These are phyloP conservation scores for Leptoclinus maculatus DNA, from an alignment of 2,797 vertebrate genomes.

Conservation along the genomic window DNA sequence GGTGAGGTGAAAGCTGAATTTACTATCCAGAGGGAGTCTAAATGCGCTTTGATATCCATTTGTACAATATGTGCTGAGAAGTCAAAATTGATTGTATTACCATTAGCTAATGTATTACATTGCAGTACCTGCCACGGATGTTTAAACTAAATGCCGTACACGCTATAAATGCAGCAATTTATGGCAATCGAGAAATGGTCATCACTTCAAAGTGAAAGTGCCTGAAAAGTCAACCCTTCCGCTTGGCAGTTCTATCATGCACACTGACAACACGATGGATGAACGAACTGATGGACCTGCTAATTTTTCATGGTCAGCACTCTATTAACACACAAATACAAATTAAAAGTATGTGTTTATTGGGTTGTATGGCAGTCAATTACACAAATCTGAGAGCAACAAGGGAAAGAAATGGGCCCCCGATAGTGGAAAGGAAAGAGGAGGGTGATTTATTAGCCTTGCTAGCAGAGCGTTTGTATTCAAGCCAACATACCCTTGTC, in stretches of 20 bases:
- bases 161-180: slow-evolving; percentile 26
- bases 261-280: slow-evolving; percentile 73
- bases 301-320: slow-evolving; percentile 90
- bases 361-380: slow-evolving; percentile 50
- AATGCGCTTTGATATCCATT: slow-evolving; percentile 31
- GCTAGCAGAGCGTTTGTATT: slow-evolving; percentile 68
- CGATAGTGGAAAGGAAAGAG: slow-evolving; percentile 31
- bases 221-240: slow-evolving; percentile 51
- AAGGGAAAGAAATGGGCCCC: slow-evolving; percentile 56
- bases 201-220: slow-evolving; percentile 75
- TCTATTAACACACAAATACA: slow-evolving; percentile 89
- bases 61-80: slow-evolving; percentile 25
- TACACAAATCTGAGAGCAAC: slow-evolving; percentile 62
- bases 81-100: slow-evolving; percentile 7
- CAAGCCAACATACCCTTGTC: slow-evolving; percentile 66
- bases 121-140: background rate
- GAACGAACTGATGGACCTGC: slow-evolving; percentile 85
- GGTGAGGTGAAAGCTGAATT: slow-evolving; percentile 34
- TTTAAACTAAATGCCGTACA: slow-evolving; percentile 13
- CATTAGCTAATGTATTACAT: slow-evolving; percentile 27
- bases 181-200: slow-evolving; percentile 71
- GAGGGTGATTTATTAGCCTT: slow-evolving; percentile 64
- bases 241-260: slow-evolving; percentile 76
- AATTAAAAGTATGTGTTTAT: slow-evolving; percentile 76
- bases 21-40: slow-evolving; percentile 12